phyloP scores from a whole-genome alignment of 2,113 vertebrate genomes.

The Xenotilapia flavipinnis region DNA sequence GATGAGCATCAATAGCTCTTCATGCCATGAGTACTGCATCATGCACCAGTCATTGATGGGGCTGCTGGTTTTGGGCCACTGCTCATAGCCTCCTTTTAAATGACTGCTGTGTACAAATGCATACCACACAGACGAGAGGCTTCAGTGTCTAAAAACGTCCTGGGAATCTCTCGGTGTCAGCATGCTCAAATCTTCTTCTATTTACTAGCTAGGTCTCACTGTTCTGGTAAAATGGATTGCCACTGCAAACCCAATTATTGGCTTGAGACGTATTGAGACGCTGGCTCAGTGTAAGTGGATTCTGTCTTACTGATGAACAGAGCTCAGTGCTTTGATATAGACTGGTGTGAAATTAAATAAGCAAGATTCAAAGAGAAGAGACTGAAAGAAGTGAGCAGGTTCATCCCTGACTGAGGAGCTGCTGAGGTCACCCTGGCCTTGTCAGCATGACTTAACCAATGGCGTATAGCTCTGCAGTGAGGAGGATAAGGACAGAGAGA shows the following conservation, averaged over 20 bases:
- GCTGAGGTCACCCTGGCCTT: neutral
- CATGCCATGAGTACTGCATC: neutral
- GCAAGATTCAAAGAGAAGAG: neutral
- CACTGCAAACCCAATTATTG: neutral
- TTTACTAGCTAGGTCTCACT: too few species aligned
- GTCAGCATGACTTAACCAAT: neutral
- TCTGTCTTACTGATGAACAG: conserved; percentile 7
- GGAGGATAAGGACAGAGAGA: neutral
- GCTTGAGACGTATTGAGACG: neutral
- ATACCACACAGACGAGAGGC: neutral
- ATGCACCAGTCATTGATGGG: neutral
- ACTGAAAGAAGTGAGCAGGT: neutral
- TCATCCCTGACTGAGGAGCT: neutral
- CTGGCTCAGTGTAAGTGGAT: neutral
- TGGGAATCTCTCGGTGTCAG: neutral
- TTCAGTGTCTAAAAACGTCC: neutral
- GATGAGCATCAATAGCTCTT: neutral
- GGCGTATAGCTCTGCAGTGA: neutral
- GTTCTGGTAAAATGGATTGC: neutral
- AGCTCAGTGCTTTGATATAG: neutral
- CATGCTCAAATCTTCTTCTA: neutral
- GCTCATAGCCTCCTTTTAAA: neutral
- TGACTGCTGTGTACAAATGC: neutral
- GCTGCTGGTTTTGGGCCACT: neutral
- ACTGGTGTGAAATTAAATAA: neutral